Conservation (phyloP, 2,113 vertebrate species). For the Pogonocichla stellata region DNA sequence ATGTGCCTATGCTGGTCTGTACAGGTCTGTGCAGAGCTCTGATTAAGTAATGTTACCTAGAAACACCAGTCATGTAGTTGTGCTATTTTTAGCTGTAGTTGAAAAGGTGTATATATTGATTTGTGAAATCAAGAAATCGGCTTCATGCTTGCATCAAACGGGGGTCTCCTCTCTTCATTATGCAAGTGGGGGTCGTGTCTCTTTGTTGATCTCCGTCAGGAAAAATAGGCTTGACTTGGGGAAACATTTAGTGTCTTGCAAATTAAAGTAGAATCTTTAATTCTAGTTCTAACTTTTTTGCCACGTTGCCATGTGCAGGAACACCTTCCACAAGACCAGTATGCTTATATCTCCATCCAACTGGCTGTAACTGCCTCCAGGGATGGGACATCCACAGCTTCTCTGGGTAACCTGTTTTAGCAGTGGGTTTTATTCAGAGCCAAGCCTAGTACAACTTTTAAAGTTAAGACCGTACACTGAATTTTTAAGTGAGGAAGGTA, state of each 20-base stretch:
- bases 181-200: no score
- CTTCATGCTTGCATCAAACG: no score
- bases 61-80: no score
- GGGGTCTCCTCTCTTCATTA: no score
- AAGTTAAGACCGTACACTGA: not conserved
- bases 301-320: rapidly evolving
- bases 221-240: not conserved
- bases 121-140: no score
- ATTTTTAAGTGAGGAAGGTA: not conserved
- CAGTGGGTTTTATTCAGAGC: not conserved
- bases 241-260: not conserved
- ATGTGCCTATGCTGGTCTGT: no score
- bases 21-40: no score
- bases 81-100: no score
- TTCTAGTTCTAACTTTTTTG: not conserved
- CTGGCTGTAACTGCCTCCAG: rapidly evolving
- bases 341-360: not conserved
- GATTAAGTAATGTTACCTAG: no score
- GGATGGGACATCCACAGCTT: not conserved
- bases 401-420: not conserved
- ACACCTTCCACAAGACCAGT: not conserved
- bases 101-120: no score
- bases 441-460: not conserved
- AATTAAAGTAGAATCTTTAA: not conserved
- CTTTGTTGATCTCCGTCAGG: no score